Evolutionary conservation across 1,140 invertebrate genomes (phyloP).

Genomic region (Cephus cinctus): DNA sequence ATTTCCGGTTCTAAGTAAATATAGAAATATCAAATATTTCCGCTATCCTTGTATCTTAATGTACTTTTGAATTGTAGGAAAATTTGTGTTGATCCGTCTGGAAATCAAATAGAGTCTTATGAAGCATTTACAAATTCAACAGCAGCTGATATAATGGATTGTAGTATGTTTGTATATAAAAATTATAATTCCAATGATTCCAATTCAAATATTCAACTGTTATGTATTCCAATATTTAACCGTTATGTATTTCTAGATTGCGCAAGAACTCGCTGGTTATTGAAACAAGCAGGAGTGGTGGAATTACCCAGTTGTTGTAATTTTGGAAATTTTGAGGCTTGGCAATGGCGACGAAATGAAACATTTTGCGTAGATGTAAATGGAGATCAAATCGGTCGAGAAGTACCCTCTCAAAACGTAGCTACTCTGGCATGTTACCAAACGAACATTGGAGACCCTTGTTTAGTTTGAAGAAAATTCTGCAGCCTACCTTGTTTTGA

Average conservation of each 20-base stretch:
- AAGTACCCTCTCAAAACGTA: slow-evolving; percentile 33
- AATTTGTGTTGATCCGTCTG: slow-evolving; percentile 57
- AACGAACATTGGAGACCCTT: slow-evolving; percentile 18
- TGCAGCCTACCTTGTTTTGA: too few relatives aligned
- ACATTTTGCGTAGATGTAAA: slow-evolving; percentile 63
- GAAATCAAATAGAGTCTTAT: slow-evolving; percentile 51
- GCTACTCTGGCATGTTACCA: slow-evolving; percentile 42
- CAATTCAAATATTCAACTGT: slow-evolving; percentile 5
- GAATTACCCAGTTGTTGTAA: slow-evolving; percentile 58
- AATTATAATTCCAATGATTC: too few relatives aligned
- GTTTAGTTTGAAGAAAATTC: slow-evolving; percentile 2
- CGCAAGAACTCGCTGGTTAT: slow-evolving; percentile 52
- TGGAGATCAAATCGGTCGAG: slow-evolving; percentile 55
- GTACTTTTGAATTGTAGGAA: slow-evolving; percentile 49
- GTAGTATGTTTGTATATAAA: slow-evolving; percentile 62
- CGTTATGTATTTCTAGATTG: slow-evolving; percentile 55
- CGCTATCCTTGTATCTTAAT: too few relatives aligned
- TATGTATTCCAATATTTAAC: neutral
- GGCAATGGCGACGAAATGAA: slow-evolving; percentile 59
- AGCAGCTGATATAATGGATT: slow-evolving; percentile 55
- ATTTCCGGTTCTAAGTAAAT: slow-evolving; percentile 17
- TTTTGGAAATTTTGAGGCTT: slow-evolving; percentile 61
- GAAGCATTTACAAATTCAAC: slow-evolving; percentile 32
- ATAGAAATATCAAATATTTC: too few relatives aligned
- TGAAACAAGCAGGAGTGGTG: slow-evolving; percentile 32